These are phyloP conservation scores for Polypedilum vanderplanki DNA, from an alignment of 1,140 invertebrate genomes.

Conservation along the genomic window DNA sequence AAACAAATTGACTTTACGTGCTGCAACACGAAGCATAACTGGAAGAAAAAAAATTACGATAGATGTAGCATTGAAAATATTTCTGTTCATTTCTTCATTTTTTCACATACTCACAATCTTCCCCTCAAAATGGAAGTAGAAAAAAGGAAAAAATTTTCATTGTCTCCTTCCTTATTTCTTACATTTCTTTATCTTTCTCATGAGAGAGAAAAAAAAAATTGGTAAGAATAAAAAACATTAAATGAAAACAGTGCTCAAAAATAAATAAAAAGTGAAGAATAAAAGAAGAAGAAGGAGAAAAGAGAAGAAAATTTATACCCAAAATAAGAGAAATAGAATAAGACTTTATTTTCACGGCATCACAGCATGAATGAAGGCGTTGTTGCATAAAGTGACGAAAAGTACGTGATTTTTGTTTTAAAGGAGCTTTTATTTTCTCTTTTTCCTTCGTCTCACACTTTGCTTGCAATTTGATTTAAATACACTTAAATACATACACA, in stretches of 20 bases:
- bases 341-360: neutral
- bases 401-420: slow-evolving; percentile 18
- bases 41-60: neutral
- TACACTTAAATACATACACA: slow-evolving; percentile 1
- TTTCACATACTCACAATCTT: too few species aligned
- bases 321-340: too few species aligned
- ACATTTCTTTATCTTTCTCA: neutral
- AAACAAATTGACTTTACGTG: slow-evolving; percentile 18
- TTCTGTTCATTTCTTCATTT: neutral
- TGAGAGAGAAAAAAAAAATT: neutral
- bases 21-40: neutral
- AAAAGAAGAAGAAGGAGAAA: neutral
- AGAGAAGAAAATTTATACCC: neutral
- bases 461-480: slow-evolving; percentile 6
- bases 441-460: neutral
- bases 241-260: neutral
- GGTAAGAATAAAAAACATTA: neutral
- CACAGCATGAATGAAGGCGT: neutral
- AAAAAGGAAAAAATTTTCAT: neutral
- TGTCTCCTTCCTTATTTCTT: neutral
- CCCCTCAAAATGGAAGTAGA: neutral
- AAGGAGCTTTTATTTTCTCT: neutral
- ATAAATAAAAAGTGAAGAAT: neutral
- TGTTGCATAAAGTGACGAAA: neutral
- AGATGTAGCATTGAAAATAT: neutral